phyloP scores from a whole-genome alignment of 2,797 vertebrate genomes.

The Microctenopoma steveboyesi region DNA sequence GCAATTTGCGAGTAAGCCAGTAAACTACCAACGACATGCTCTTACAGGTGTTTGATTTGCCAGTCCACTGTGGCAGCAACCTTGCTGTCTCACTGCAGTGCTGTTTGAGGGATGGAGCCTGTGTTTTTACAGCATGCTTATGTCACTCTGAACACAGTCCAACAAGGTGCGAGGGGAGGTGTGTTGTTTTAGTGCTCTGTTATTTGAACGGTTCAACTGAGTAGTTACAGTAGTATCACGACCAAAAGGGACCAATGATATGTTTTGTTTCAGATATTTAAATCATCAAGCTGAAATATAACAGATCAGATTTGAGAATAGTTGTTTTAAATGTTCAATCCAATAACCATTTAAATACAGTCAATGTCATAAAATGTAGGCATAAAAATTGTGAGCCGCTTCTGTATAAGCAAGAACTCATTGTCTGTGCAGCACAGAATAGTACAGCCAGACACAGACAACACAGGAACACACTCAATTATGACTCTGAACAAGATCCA shows the following conservation, averaged over 20 bases:
- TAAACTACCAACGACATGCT: neutral
- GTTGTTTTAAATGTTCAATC: neutral
- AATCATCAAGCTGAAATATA: neutral
- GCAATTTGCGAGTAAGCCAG: neutral
- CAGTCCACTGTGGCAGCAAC: neutral
- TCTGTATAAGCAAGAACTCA: conserved; percentile 27
- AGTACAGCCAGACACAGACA: conserved; percentile 42
- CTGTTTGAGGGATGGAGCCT: no score
- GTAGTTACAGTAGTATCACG: neutral
- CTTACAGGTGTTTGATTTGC: neutral
- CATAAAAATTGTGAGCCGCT: conserved; percentile 13
- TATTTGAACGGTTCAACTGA: neutral
- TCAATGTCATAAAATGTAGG: conserved; percentile 9
- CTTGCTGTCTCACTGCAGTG: no score
- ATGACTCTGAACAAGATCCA: conserved; percentile 59
- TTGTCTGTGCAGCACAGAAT: conserved; percentile 32
- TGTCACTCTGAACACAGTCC: neutral
- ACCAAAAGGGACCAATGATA: neutral
- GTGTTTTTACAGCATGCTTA: neutral
- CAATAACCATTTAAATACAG: neutral
- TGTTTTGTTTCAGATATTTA: neutral
- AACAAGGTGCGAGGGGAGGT: neutral
- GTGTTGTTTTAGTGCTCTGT: neutral
- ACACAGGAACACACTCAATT: conserved; percentile 48
- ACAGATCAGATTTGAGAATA: neutral